Conservation (phyloP, 1,140 invertebrate genomes). For the Drosophila dunni region DNA sequence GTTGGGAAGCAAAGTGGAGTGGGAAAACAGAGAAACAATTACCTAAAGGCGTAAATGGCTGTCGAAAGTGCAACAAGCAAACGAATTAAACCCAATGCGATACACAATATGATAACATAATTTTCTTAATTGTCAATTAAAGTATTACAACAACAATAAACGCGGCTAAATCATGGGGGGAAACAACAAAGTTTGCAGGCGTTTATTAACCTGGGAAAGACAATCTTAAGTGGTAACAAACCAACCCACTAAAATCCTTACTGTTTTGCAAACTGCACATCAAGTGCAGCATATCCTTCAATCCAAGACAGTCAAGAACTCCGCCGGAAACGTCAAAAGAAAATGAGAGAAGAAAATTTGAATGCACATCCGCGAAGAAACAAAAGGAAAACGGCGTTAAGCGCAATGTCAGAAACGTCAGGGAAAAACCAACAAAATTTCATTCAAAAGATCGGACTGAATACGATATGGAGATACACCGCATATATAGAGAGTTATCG, state of each 20-base stretch:
- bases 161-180: background rate
- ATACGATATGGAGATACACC: conserved; percentile 26
- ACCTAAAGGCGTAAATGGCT: conserved; percentile 37
- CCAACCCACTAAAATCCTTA: too few relatives aligned
- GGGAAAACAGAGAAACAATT: conserved; percentile 28
- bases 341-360: conserved; percentile 49
- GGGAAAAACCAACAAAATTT: conserved; percentile 43
- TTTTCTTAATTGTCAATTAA: conserved; percentile 51
- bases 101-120: conserved; percentile 48
- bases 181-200: background rate
- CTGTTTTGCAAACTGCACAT: background rate
- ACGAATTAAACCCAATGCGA: conserved; percentile 26
- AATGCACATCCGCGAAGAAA: conserved; percentile 55
- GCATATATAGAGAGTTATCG: conserved; percentile 41
- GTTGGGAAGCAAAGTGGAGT: background rate
- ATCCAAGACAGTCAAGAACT: background rate
- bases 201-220: conserved; percentile 9
- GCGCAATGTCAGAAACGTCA: conserved; percentile 22
- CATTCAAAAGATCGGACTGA: conserved; percentile 30
- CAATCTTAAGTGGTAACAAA: too few relatives aligned
- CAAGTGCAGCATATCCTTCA: conserved; percentile 12
- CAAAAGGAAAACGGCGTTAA: conserved; percentile 65
- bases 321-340: conserved; percentile 59
- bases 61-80: conserved; percentile 40
- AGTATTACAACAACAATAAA: conserved; percentile 8